Percentiles rank a stretch among this genome's conserved stretches.
Conservation (phyloP, 2,797 vertebrate species). For the Sebastes taczanowskii region DNA sequence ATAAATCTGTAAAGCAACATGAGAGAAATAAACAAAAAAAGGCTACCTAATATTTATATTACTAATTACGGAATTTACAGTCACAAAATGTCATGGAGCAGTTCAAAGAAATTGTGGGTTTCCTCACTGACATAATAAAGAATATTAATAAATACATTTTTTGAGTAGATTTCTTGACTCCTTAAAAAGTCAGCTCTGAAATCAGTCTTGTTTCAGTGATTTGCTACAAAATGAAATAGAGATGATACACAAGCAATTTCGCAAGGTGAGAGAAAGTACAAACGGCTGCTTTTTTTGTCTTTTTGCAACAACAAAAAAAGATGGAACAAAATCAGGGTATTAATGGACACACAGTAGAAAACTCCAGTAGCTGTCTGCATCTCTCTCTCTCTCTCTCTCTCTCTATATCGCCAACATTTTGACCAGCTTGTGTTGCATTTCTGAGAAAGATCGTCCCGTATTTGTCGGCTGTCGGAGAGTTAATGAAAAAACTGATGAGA, state of each 20-base stretch:
- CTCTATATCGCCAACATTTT: not conserved
- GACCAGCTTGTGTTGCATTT: constrained; percentile 1
- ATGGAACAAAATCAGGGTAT: not conserved
- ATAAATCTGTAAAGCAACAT: constrained; percentile 73
- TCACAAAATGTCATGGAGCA: constrained; percentile 72
- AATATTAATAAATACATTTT: constrained; percentile 77
- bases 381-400: not conserved
- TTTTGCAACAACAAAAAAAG: not conserved
- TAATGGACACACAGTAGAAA: constrained; percentile 25
- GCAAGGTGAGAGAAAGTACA: constrained; percentile 8
- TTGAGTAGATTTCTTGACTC: constrained; percentile 27
- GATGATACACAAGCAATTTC: constrained; percentile 26
- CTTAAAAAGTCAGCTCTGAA: constrained; percentile 1
- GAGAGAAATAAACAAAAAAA: constrained; percentile 55
- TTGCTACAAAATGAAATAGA: constrained; percentile 22
- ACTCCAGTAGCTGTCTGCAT: constrained; percentile 4
- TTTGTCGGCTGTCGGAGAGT: not conserved
- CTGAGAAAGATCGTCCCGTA: not conserved
- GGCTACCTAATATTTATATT: constrained; percentile 84
- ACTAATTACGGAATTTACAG: constrained; percentile 85
- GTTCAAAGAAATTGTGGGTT: constrained; percentile 58
- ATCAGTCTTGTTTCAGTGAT: constrained; percentile 16
- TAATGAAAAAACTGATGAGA: not conserved
- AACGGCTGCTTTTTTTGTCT: not conserved
- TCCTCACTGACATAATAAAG: constrained; percentile 68